Base-by-base conservation (phyloP, 2,888 invertebrate species). In the Cheilosia pagana region DNA sequence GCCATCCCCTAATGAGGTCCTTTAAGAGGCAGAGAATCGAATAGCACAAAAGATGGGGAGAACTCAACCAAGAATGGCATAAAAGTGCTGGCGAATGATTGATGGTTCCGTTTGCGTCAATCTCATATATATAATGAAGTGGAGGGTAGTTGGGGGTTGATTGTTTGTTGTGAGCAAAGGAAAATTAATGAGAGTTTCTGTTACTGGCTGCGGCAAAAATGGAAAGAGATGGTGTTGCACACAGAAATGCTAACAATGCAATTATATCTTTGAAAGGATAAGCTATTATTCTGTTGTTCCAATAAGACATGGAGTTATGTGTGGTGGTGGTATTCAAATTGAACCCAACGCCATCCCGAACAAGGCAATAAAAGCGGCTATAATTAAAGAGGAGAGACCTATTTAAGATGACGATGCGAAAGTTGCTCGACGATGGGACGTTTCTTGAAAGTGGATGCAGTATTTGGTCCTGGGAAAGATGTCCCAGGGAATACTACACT, bases 21-120 rank as follows among this genome's bases (percentile, higher is more conserved):
- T 53, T 53, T 67, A 28, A 14, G 67, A 28, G 14, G 1, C n/a
- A n/a, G 6, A 53, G 53, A 67, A 53, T 43, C 43, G 28, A 53
- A 53, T 67, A 28, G 23, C 6, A 67, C 53, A 67, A 67, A 43
- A 43, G 67, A 43, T 31, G 31, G 35, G 7, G 21, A 31, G 14
- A 28, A 10, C n/a, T 41, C 7, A n/a, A 7, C 12, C 14, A 21
- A 39, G 48, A 48, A 63, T 63, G 65, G 52, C 7, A 39, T 52
- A 16, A 65, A 52, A 65, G 39, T 67, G 41, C 53, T 53, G 67
- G 53, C 52, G 14, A 67, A 67, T 67, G 67, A 67, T 67, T 67
- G 67, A 67, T 67, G 53, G 41, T 43, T 67, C 7, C 21, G 53
- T 53, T 28, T 41, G 28, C 43, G 67, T 67, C 67, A 67, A 67